Conservation (phyloP, 2,113 vertebrate species). For the Neoarius graeffei region DNA sequence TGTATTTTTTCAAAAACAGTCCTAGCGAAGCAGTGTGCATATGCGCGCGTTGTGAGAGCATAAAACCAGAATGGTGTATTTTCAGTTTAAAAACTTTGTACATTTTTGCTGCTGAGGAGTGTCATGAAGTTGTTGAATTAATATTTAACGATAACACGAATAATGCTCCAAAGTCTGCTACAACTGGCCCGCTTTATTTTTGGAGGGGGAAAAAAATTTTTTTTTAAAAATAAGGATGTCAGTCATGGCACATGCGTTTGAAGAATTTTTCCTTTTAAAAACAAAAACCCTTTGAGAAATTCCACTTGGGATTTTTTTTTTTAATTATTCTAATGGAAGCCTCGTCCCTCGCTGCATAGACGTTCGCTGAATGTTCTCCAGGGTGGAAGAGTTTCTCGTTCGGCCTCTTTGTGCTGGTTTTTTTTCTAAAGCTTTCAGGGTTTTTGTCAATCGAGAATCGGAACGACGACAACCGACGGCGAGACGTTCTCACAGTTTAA, state of each 20-base stretch:
- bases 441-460: constrained; percentile 59
- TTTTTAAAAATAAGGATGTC: constrained; percentile 53
- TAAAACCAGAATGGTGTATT: not conserved
- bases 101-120: constrained; percentile 57
- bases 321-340: constrained; percentile 65
- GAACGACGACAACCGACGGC: constrained; percentile 58
- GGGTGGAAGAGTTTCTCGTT: constrained; percentile 54
- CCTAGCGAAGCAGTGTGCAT: constrained; percentile 79
- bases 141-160: constrained; percentile 50
- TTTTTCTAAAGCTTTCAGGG: constrained; percentile 78
- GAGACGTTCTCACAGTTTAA: constrained; percentile 74
- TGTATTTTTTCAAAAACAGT: constrained; percentile 71
- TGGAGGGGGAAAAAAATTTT: constrained; percentile 28
- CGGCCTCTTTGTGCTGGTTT: constrained; percentile 78
- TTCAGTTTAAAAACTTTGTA: constrained; percentile 64
- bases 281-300: constrained; percentile 43
- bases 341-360: constrained; percentile 79
- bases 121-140: constrained; percentile 54
- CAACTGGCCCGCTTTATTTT: constrained; percentile 73
- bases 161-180: constrained; percentile 74
- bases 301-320: constrained; percentile 52
- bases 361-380: constrained; percentile 67
- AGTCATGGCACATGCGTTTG: constrained; percentile 75
- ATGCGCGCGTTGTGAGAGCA: constrained; percentile 54
- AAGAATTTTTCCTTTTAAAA: constrained; percentile 61